Percentiles rank a stretch among this genome's conserved stretches.
Evolutionary conservation across 2,113 vertebrate genomes (phyloP).

Genomic region (Osmerus mordax): DNA sequence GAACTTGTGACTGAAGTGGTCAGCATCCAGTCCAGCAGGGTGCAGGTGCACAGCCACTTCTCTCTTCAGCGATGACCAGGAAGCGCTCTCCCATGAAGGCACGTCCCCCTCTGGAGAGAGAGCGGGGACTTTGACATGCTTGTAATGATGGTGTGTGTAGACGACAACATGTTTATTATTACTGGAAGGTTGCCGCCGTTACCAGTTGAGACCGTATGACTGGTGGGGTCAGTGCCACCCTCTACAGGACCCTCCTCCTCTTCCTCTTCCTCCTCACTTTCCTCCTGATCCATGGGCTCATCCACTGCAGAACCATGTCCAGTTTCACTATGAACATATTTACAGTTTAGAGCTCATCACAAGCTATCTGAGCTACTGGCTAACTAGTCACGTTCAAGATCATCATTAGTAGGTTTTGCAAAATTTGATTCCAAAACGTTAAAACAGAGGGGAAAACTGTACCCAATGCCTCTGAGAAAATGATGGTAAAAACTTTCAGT

Average conservation of each 20-base stretch:
- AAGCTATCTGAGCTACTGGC: not conserved
- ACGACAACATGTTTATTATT: too few species aligned
- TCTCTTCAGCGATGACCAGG: conserved; percentile 71
- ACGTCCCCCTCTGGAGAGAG: conserved; percentile 3
- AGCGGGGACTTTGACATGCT: too few species aligned
- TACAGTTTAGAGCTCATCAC: not conserved
- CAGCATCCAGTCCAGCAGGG: conserved; percentile 69
- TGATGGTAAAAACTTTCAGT: too few species aligned
- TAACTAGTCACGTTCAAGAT: not conserved
- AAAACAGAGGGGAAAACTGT: too few species aligned
- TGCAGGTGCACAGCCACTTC: conserved; percentile 69
- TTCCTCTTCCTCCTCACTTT: conserved; percentile 21
- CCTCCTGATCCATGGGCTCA: conserved; percentile 19
- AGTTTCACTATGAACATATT: conserved; percentile 31
- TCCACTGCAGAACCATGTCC: not conserved
- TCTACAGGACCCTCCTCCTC: not conserved
- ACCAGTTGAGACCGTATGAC: not conserved
- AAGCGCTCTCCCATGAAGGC: conserved; percentile 77
- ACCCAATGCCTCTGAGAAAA: too few species aligned
- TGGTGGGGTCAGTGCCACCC: conserved; percentile 33
- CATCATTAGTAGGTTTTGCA: too few species aligned
- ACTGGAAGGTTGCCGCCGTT: not conserved
- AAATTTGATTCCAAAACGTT: too few species aligned
- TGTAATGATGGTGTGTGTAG: too few species aligned
- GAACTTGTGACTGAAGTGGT: conserved; percentile 81